Evolutionary conservation across 2,797 vertebrate genomes (phyloP).

Genomic region (Aldrovandia affinis): DNA sequence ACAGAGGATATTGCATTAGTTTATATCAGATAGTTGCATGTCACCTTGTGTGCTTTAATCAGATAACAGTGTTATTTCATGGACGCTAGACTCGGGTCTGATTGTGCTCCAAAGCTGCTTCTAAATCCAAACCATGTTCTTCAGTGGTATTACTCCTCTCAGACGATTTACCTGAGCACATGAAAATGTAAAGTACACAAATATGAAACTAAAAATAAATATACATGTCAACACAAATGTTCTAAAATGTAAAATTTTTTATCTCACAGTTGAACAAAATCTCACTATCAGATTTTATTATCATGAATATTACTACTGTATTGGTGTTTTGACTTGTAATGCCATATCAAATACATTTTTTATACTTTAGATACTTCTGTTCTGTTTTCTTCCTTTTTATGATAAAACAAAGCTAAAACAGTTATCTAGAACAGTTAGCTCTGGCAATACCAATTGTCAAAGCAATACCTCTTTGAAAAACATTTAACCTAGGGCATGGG

Average conservation of each 20-base stretch:
- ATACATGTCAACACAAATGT: neutral
- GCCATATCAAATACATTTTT: neutral
- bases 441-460: slow-evolving; percentile 55
- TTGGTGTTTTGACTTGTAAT: neutral
- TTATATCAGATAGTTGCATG: neutral
- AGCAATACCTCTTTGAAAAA: slow-evolving; percentile 52
- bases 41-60: neutral
- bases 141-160: neutral
- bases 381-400: slow-evolving; percentile 37
- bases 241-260: neutral
- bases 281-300: neutral
- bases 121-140: neutral
- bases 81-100: neutral
- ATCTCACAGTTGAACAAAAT: neutral
- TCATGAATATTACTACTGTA: neutral
- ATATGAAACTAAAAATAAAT: neutral
- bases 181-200: neutral
- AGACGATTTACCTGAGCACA: neutral
- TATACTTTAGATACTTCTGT: neutral
- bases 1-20: neutral
- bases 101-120: neutral
- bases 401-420: slow-evolving; percentile 62
- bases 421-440: slow-evolving; percentile 62
- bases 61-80: neutral
- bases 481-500: slow-evolving; percentile 30